Evolutionary conservation across 2,113 vertebrate species (phyloP).

Genomic region (Spheniscus mendiculus): DNA sequence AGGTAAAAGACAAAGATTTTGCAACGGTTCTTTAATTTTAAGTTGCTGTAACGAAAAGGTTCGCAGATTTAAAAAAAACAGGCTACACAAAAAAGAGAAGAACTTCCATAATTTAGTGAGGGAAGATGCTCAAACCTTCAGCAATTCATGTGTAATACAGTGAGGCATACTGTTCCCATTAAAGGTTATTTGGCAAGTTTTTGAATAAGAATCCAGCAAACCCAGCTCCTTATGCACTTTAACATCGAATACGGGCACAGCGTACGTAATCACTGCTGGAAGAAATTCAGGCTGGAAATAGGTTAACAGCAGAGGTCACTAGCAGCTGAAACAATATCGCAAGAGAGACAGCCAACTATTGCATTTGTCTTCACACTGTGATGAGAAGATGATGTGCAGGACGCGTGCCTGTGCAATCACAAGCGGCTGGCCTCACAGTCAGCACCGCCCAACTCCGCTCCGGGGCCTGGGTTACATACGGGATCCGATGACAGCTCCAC

Average conservation of each 20-base stretch:
- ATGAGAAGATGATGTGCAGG: not conserved
- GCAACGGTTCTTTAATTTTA: not conserved
- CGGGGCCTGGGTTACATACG: rapidly evolving
- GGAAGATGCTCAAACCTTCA: not conserved
- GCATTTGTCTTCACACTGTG: too few species aligned
- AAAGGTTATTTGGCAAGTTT: not conserved
- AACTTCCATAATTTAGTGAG: not conserved
- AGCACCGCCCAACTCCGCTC: rapidly evolving
- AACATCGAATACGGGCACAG: rapidly evolving
- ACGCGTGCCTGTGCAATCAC: rapidly evolving
- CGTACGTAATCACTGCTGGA: not conserved
- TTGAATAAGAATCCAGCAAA: not conserved
- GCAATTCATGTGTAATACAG: not conserved
- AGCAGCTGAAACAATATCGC: not conserved
- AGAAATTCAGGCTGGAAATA: not conserved
- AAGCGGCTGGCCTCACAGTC: rapidly evolving
- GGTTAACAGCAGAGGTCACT: not conserved
- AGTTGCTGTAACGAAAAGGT: not conserved
- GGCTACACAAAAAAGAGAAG: not conserved
- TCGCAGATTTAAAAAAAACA: too few species aligned
- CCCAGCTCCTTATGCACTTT: not conserved
- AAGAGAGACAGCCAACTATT: not conserved
- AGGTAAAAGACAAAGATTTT: not conserved
- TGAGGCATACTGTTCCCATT: not conserved
- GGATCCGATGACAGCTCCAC: too few species aligned